Evolutionary conservation across 2,113 vertebrate genomes (phyloP).

Genomic region (Cisticola juncidis): DNA sequence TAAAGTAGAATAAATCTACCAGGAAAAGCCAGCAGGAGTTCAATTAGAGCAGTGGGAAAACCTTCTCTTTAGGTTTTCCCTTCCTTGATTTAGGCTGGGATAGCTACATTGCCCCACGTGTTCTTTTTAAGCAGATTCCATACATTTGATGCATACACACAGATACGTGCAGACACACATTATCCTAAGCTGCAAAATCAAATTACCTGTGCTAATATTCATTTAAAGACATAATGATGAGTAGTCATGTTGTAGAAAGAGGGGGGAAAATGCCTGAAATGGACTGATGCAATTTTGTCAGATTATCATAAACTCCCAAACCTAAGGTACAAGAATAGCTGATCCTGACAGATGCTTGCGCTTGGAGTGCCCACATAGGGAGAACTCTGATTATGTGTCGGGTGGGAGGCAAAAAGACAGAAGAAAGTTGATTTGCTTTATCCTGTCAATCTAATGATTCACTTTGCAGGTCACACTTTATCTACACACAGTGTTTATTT

Average conservation of each 20-base stretch:
- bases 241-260: neutral
- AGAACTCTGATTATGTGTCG: slow-evolving; percentile 35
- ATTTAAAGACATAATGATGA: neutral
- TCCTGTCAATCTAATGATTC: slow-evolving; percentile 43
- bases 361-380: slow-evolving; percentile 46
- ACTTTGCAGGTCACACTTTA: slow-evolving; percentile 43
- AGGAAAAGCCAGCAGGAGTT: neutral
- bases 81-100: neutral
- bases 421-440: slow-evolving; percentile 53
- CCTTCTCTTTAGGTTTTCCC: neutral
- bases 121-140: neutral
- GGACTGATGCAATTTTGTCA: slow-evolving; percentile 8
- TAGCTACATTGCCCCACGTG: neutral
- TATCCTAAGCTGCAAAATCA: neutral
- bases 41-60: neutral
- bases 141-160: neutral
- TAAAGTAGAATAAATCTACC: neutral
- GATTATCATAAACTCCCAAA: slow-evolving; percentile 26
- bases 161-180: neutral
- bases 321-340: slow-evolving; percentile 20
- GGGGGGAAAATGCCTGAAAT: neutral
- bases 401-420: slow-evolving; percentile 52
- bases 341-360: slow-evolving; percentile 51
- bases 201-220: neutral
- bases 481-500: slow-evolving; percentile 49